Evolutionary conservation across 2,113 vertebrate genomes (phyloP).

Genomic region (Arenaria interpres): DNA sequence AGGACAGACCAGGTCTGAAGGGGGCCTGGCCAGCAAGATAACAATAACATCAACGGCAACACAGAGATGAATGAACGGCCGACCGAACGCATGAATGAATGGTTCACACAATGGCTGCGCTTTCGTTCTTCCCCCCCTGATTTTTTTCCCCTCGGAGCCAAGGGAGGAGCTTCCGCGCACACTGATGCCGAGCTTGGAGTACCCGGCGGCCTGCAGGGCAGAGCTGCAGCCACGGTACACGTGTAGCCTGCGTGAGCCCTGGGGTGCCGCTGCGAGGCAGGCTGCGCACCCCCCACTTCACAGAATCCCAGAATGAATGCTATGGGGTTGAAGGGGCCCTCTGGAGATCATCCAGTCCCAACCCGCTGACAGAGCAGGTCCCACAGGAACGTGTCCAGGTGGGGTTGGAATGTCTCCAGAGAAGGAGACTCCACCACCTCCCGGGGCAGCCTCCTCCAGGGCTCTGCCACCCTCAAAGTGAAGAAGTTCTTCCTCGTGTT

Average conservation of each 20-base stretch:
- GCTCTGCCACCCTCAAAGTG: too few relatives aligned
- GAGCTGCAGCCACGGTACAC: neutral
- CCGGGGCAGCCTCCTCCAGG: too few relatives aligned
- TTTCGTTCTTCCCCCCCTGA: neutral
- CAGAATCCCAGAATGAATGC: too few relatives aligned
- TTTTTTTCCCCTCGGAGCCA: neutral
- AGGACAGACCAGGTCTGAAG: neutral
- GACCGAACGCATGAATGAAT: conserved; percentile 2
- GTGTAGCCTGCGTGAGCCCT: neutral
- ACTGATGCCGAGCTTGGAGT: neutral
- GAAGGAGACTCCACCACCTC: too few relatives aligned
- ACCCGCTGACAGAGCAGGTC: too few relatives aligned
- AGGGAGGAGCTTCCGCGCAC: neutral
- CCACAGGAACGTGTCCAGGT: too few relatives aligned
- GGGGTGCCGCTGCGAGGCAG: neutral
- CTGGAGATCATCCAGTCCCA: too few relatives aligned
- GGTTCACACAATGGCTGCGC: neutral
- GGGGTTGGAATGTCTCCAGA: too few relatives aligned
- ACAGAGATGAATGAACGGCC: neutral
- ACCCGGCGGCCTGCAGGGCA: neutral
- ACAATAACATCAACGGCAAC: neutral
- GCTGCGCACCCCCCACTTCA: neutral
- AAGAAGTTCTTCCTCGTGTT: too few relatives aligned
- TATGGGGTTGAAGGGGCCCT: too few relatives aligned
- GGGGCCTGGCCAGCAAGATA: neutral